phyloP scores from a whole-genome alignment of 92 coral and sea anemone species.

The Umimayanthus kanabou region DNA sequence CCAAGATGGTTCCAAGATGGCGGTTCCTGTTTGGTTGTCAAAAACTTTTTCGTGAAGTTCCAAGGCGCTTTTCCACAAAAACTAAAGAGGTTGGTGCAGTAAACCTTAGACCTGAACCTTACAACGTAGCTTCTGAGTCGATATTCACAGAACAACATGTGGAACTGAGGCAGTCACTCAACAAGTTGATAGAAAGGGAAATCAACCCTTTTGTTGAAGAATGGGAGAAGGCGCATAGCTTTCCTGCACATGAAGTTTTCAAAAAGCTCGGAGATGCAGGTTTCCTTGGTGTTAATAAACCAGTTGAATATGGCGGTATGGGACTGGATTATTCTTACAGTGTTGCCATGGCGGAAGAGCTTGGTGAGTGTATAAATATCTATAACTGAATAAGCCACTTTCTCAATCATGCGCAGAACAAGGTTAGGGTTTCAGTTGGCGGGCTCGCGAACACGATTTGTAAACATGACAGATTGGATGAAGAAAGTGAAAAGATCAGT shows the following conservation, averaged over 20 bases:
- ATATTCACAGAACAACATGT: constrained; percentile 87
- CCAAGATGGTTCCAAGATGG: constrained; percentile 58
- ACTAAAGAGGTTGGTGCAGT: constrained; percentile 38
- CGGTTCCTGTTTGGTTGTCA: constrained; percentile 8
- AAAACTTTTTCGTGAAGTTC: constrained; percentile 50
- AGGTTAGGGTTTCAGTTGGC: no score
- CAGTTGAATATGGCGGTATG: constrained; percentile 93
- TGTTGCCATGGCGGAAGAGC: constrained; percentile 96
- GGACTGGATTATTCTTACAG: constrained; percentile 94
- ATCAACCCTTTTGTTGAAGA: constrained; percentile 98
- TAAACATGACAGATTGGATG: no score
- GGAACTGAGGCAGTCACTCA: constrained; percentile 80
- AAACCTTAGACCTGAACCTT: constrained; percentile 76
- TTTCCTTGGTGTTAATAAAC: constrained; percentile 92
- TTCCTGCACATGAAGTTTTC: constrained; percentile 95
- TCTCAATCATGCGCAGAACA: no score
- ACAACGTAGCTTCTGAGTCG: constrained; percentile 75
- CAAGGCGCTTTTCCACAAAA: constrained; percentile 57
- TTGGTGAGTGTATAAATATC: constrained; percentile 62
- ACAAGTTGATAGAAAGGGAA: constrained; percentile 89
- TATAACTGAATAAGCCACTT: no score
- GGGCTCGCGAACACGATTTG: no score
- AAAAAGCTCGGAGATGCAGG: constrained; percentile 95
- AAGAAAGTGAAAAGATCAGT: no score
- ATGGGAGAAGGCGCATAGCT: constrained; percentile 86